Percentiles rank a stretch among this genome's conserved stretches.
These are phyloP conservation scores for Latrodectus hesperus DNA, from an alignment of 2,888 invertebrate species.

Conservation along the genomic window DNA sequence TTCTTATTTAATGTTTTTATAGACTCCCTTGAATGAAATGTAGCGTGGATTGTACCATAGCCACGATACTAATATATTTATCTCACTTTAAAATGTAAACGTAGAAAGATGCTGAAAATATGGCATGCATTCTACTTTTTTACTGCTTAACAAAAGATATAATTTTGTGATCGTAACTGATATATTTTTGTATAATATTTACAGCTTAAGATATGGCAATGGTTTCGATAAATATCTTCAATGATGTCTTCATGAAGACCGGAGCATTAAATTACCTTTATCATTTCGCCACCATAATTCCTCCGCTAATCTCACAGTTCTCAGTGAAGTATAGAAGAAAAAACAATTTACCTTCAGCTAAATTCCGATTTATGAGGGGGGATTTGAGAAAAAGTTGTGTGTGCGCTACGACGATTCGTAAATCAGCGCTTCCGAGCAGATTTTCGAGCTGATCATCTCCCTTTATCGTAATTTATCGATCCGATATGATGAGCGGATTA, in stretches of 20 bases:
- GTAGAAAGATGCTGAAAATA: too few species aligned
- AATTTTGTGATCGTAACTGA: too few species aligned
- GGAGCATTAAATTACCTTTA: background rate
- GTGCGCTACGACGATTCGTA: conserved; percentile 17
- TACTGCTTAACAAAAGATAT: too few species aligned
- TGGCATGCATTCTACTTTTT: too few species aligned
- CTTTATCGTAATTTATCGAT: conserved; percentile 26
- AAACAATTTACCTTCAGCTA: background rate
- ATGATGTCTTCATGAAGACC: background rate
- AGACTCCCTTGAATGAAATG: too few species aligned
- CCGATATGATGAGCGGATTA: background rate
- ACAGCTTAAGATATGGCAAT: too few species aligned
- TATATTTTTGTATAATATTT: too few species aligned
- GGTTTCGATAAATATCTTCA: background rate
- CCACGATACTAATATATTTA: too few species aligned
- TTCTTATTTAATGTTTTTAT: too few species aligned
- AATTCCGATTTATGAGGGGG: conserved; percentile 29
- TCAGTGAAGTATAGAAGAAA: background rate
- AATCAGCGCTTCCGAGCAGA: conserved; percentile 8
- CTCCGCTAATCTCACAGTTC: background rate
- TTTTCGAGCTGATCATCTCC: background rate
- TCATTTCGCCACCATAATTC: background rate
- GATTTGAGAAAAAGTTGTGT: conserved; percentile 12
- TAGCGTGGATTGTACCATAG: too few species aligned
- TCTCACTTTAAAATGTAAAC: too few species aligned